These are phyloP conservation scores for Sturmia bella DNA, from an alignment of 2,888 invertebrate species.

Conservation along the genomic window DNA sequence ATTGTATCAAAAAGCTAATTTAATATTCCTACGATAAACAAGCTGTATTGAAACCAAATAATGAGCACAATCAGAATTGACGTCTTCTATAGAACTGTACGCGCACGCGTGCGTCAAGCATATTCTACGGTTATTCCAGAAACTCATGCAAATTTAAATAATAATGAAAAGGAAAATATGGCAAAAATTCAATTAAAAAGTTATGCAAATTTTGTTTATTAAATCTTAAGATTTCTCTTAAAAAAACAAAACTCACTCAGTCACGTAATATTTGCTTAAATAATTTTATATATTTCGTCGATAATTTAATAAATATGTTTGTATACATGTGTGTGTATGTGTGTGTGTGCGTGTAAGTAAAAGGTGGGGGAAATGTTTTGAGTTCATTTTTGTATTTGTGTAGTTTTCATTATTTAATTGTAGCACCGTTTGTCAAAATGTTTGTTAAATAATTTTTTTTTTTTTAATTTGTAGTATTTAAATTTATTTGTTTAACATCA, in stretches of 20 bases:
- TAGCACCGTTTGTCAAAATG: conserved; percentile 29
- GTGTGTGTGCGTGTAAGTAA: too few species aligned
- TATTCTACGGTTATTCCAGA: conserved; percentile 22
- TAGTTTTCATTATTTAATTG: conserved; percentile 14
- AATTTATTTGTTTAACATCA: conserved; percentile 50
- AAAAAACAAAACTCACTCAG: conserved; percentile 10
- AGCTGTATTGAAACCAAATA: conserved; percentile 17
- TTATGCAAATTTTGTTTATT: conserved; percentile 36
- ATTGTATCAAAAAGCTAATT: conserved; percentile 54
- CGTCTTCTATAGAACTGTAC: conserved; percentile 11
- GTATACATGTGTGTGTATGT: too few species aligned
- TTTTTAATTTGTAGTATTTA: conserved; percentile 32
- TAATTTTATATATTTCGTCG: conserved; percentile 33
- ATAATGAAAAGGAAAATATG: conserved; percentile 7
- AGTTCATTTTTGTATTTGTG: background rate
- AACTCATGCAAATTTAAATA: conserved; percentile 14
- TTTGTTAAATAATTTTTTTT: conserved; percentile 36
- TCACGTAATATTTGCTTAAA: conserved; percentile 45
- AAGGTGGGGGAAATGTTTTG: conserved; percentile 31
- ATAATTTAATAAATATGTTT: conserved; percentile 25
- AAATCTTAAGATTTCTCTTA: conserved; percentile 44
- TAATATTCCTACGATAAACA: conserved; percentile 53
- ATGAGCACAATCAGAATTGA: conserved; percentile 43
- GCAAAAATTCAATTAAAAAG: conserved; percentile 30
- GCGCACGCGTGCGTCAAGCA: conserved; percentile 41